These are phyloP conservation scores for Otolemur garnettii DNA, from an alignment of 2,113 vertebrate species.

Conservation along the genomic window DNA sequence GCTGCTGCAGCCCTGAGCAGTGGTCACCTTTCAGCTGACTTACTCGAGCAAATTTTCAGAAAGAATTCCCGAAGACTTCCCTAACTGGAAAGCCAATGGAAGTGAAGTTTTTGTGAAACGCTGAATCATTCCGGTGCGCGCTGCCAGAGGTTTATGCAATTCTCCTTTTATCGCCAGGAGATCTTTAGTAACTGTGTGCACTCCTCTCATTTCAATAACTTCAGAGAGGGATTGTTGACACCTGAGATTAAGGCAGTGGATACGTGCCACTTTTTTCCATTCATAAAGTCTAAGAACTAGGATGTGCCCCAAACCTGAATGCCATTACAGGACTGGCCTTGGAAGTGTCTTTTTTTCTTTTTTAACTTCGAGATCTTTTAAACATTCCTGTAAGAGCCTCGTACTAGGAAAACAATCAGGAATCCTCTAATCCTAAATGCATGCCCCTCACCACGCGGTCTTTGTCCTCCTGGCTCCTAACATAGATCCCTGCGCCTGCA, in stretches of 20 bases:
- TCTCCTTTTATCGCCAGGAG: constrained; percentile 83
- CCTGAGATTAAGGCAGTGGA: constrained; percentile 79
- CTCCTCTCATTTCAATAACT: constrained; percentile 86
- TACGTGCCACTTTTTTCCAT: constrained; percentile 68
- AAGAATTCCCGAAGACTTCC: constrained; percentile 69
- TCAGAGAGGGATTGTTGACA: constrained; percentile 72
- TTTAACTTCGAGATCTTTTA: constrained; percentile 39
- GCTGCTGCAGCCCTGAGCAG: fast-evolving
- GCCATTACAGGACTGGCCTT: constrained; percentile 32
- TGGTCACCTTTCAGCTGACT: neutral
- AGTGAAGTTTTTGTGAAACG: constrained; percentile 71
- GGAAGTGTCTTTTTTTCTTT: neutral
- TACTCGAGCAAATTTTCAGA: constrained; percentile 17
- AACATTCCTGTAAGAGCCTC: constrained; percentile 1
- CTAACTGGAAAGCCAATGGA: constrained; percentile 76
- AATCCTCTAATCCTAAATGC: neutral
- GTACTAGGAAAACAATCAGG: neutral
- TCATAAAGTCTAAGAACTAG: constrained; percentile 63
- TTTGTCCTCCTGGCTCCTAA: neutral
- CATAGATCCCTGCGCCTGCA: neutral
- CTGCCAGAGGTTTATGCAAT: constrained; percentile 85
- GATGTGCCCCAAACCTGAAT: constrained; percentile 15
- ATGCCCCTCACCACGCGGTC: neutral
- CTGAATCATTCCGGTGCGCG: constrained; percentile 86
- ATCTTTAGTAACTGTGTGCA: constrained; percentile 84